phyloP scores from a whole-genome alignment of 1,140 invertebrate species.

The Psix sp. region DNA sequence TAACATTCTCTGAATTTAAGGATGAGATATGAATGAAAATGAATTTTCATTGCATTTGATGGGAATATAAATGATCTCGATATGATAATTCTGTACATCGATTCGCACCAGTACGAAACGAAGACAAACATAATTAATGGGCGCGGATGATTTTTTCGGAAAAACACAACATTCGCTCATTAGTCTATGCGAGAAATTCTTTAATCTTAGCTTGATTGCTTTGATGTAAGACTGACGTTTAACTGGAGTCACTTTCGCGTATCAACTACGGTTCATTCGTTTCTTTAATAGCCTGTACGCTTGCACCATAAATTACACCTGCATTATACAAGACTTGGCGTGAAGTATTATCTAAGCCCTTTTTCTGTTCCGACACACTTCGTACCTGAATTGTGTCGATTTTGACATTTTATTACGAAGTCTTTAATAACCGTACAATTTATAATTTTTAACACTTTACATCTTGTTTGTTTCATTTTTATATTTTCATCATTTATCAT shows the following conservation, averaged over 20 bases:
- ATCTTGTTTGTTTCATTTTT: no score
- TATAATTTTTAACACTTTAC: no score
- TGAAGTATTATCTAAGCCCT: conserved; percentile 33
- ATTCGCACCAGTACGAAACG: conserved; percentile 22
- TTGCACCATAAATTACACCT: conserved; percentile 49
- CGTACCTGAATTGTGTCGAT: conserved; percentile 16
- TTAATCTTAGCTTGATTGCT: conserved; percentile 49
- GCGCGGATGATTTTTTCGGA: conserved; percentile 18
- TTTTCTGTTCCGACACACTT: conserved; percentile 11
- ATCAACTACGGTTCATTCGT: conserved; percentile 49
- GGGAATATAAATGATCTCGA: conserved; percentile 40
- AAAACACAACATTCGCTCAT: conserved; percentile 44
- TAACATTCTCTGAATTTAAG: no score
- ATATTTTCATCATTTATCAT: no score
- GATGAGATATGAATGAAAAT: conserved; percentile 34
- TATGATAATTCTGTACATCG: conserved; percentile 44
- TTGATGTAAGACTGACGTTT: conserved; percentile 53
- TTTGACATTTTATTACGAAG: conserved; percentile 29
- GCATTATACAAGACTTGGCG: conserved; percentile 24
- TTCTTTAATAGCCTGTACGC: conserved; percentile 43
- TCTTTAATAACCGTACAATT: no score
- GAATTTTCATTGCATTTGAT: conserved; percentile 42
- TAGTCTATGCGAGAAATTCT: conserved; percentile 48
- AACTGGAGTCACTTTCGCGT: conserved; percentile 45
- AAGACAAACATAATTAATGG: conserved; percentile 49